Conservation (phyloP, 2,888 invertebrate species). For the Drosophila gaucha region DNA sequence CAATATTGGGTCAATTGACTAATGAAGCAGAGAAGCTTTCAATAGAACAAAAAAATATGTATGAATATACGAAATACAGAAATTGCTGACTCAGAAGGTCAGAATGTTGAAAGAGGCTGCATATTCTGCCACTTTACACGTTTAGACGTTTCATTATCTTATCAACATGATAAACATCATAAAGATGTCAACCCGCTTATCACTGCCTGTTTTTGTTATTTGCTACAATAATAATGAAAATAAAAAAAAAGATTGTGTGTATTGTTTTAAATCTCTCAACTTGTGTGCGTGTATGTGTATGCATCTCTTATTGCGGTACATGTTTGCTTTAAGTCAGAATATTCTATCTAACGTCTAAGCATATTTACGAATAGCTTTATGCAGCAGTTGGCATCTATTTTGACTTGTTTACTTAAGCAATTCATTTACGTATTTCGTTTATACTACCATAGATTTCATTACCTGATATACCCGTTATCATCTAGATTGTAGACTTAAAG, state of each 20-base stretch:
- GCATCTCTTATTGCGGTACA: conserved; percentile 20
- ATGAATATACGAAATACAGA: background rate
- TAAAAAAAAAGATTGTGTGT: conserved; percentile 24
- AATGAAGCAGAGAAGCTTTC: conserved; percentile 1
- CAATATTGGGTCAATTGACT: conserved; percentile 46
- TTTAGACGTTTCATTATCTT: conserved; percentile 34
- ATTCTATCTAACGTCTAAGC: conserved; percentile 26
- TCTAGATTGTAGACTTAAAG: conserved; percentile 22
- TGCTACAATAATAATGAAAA: conserved; percentile 20
- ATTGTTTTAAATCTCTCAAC: conserved; percentile 39
- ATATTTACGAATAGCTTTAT: conserved; percentile 44
- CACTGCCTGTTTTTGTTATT: conserved; percentile 35
- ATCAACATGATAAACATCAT: conserved; percentile 38
- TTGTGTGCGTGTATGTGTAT: conserved; percentile 39
- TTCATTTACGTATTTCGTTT: conserved; percentile 38
- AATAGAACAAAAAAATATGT: background rate
- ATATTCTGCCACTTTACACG: conserved; percentile 34
- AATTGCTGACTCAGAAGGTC: conserved; percentile 39
- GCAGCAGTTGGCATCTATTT: conserved; percentile 36
- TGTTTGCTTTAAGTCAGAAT: conserved; percentile 32
- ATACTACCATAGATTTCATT: conserved; percentile 10
- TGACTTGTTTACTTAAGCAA: conserved; percentile 46
- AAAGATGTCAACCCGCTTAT: conserved; percentile 54
- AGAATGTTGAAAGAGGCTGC: conserved; percentile 21
- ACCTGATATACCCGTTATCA: conserved; percentile 14